Evolutionary conservation across 1,140 invertebrate genomes (phyloP), one percentile per base, ranked within the genome.

Genomic region (Stenopsyche tienmushanensis): DNA sequence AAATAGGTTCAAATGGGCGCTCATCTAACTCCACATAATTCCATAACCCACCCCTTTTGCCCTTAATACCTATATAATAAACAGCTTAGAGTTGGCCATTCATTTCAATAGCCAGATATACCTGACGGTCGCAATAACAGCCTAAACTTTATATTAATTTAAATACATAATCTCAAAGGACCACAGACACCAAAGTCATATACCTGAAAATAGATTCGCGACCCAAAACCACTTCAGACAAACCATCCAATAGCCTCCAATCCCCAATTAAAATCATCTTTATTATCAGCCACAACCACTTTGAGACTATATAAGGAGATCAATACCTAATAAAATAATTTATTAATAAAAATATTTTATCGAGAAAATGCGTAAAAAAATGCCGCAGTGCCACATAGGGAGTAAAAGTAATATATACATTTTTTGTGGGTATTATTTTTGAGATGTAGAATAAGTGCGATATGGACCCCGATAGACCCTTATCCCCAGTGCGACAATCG

Each of bases 51-150:
- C 54, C 29, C 54, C 23, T 24, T 34, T 7, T 34, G 5, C 29
- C 5, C 29, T 34, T 44, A 62, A 62, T 52, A 47, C 49, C 49
- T 52, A 50, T 66, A 69, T 69, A 66, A 69, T 69, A 69, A 69
- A 69, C 67, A 66, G 67, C 52, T 66, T 64, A 69, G 21, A 25
- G 39, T 45, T 25, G 52, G 18, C 64, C 58, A 25, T 60, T 47
- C 54, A 52, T 69, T 69, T 66, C 67, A 69, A 69, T 69, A 44
- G 62, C 8, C 41, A 15, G 17, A 50, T 24, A 62, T 69, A 69
- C 67, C 67, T 69, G 67, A 65, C 67, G 62, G 49, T 57, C 59
- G 21, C 44, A 21, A 65, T 66, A 65, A 65, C 57, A 64, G 65
- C 64, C 42, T 13, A 34, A 34, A 34, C 29, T 34, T 34, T 34